A percentile compares a stretch with the other conserved stretches of the same genome.
Evolutionary conservation across 2,888 invertebrate genomes (phyloP).

Genomic region (Drosophila parthenogenetica): DNA sequence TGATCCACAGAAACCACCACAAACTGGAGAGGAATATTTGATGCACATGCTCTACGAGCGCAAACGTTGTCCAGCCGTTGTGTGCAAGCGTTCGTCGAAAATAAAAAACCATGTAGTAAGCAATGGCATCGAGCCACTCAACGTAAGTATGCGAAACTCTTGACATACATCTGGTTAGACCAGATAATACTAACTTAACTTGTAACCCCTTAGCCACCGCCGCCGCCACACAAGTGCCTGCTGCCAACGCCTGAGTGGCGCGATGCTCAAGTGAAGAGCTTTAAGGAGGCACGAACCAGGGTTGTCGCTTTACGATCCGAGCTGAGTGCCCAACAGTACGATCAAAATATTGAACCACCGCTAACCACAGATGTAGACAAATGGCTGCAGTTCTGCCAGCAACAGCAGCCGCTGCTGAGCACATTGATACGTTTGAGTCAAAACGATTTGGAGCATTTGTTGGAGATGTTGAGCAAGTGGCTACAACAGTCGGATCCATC

Average conservation of each 20-base stretch:
- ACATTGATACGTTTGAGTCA: constrained; percentile 82
- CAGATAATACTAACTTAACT: no score
- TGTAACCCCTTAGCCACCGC: constrained; percentile 27
- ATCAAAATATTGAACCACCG: constrained; percentile 63
- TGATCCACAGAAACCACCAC: constrained; percentile 79
- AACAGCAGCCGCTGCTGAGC: constrained; percentile 79
- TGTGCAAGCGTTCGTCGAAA: constrained; percentile 69
- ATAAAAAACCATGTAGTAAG: constrained; percentile 22
- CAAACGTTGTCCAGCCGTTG: constrained; percentile 82
- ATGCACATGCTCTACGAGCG: constrained; percentile 84
- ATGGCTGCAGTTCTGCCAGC: constrained; percentile 80
- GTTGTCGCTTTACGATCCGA: constrained; percentile 62
- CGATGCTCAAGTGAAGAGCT: constrained; percentile 74
- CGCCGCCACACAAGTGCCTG: constrained; percentile 62
- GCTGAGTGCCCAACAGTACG: constrained; percentile 50
- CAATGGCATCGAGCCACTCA: constrained; percentile 28
- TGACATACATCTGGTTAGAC: no score
- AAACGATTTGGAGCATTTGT: constrained; percentile 78
- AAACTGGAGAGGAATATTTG: constrained; percentile 83
- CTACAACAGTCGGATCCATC: constrained; percentile 42
- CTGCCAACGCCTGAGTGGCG: constrained; percentile 84
- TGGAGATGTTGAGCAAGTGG: constrained; percentile 82
- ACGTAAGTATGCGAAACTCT: constrained; percentile 38
- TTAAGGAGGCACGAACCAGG: constrained; percentile 69
- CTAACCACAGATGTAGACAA: constrained; percentile 66